A percentile compares a stretch with the other conserved stretches of the same genome.
Conservation (phyloP, 2,113 vertebrate genomes). For the Cepphus grylle region DNA sequence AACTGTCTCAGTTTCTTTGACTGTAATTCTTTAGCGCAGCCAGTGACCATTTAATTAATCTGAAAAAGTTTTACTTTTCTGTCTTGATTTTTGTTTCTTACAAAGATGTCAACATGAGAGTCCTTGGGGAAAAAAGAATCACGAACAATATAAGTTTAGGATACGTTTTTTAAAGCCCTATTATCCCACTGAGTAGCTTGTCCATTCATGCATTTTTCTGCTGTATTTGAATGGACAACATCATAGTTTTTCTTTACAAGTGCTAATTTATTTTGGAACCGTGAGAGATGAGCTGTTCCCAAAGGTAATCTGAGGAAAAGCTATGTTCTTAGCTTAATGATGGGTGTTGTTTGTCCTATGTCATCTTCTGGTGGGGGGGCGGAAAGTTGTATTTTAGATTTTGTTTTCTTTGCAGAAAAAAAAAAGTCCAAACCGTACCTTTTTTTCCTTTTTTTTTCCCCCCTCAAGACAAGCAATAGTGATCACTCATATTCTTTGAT, state of each 20-base stretch:
- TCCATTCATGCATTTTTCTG: not conserved
- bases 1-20: not conserved
- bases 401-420: not conserved
- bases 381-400: not conserved
- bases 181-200: not conserved
- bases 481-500: not conserved
- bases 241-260: not conserved
- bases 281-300: not conserved
- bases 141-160: not conserved
- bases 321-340: not conserved
- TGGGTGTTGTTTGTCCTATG: not conserved
- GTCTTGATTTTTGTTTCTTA: not conserved
- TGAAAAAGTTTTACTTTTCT: not conserved
- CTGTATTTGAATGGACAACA: not conserved
- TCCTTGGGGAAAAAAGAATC: not conserved
- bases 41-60: not conserved
- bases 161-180: not conserved
- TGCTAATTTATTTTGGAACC: not conserved
- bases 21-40: not conserved
- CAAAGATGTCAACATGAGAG: not conserved
- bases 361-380: too few species aligned
- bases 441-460: too few species aligned
- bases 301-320: not conserved
- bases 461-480: not conserved
- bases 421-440: too few species aligned